Percentiles rank a stretch among this genome's conserved stretches.
These are phyloP conservation scores for Drosophila baimaii DNA, from an alignment of 1,140 invertebrate genomes.

Conservation along the genomic window DNA sequence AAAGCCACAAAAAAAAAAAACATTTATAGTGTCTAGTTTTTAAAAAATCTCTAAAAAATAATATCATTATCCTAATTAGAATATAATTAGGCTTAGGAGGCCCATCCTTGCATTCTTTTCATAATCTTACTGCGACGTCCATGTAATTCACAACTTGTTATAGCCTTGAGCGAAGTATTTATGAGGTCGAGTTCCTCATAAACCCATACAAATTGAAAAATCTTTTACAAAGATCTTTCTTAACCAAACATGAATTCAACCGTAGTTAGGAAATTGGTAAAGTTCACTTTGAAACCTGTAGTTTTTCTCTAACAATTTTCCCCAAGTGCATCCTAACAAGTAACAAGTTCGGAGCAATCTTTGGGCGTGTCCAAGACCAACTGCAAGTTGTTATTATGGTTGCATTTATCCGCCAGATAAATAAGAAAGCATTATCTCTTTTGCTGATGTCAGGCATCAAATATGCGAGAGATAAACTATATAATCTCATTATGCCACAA, in stretches of 20 bases:
- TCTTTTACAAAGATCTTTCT: neutral
- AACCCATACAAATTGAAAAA: neutral
- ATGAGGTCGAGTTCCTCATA: neutral
- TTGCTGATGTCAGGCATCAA: slow-evolving; percentile 70
- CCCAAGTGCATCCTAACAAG: neutral
- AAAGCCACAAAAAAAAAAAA: neutral
- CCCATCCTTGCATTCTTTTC: neutral
- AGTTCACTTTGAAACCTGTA: too few species aligned
- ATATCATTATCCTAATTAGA: too few species aligned
- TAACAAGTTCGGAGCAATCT: slow-evolving; percentile 11
- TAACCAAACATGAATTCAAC: neutral
- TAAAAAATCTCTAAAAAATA: neutral
- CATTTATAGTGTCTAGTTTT: neutral
- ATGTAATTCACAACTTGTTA: neutral
- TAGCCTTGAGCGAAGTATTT: neutral
- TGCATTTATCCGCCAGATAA: slow-evolving; percentile 12
- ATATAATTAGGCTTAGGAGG: neutral
- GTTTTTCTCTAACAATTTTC: neutral
- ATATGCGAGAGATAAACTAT: slow-evolving; percentile 55
- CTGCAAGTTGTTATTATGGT: neutral
- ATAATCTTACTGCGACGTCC: too few species aligned
- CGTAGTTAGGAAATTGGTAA: neutral
- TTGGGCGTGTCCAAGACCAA: slow-evolving; percentile 43
- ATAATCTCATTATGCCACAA: slow-evolving; percentile 42
- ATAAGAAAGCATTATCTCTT: slow-evolving; percentile 15